Evolutionary conservation across 2,888 invertebrate genomes (phyloP).

Genomic region (Dicyrtomina minuta): DNA sequence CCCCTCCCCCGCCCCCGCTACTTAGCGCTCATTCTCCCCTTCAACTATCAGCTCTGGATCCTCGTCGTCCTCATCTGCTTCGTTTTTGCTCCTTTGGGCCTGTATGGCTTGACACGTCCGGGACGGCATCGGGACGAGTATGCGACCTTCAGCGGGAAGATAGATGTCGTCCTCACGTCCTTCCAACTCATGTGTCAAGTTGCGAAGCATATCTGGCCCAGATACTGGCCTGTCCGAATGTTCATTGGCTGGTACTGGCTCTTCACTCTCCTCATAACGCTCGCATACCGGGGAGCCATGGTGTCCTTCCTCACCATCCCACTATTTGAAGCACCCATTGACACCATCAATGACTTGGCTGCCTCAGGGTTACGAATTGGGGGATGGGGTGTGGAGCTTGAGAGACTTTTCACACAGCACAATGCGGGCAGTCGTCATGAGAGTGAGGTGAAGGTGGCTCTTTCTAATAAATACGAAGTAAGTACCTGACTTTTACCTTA

Average conservation of each 20-base stretch:
- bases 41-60: slow-evolving; percentile 47
- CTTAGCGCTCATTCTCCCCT: slow-evolving; percentile 51
- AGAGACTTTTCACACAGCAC: slow-evolving; percentile 46
- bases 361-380: slow-evolving; percentile 45
- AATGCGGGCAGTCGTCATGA: slow-evolving; percentile 13
- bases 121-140: slow-evolving; percentile 40
- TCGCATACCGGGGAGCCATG: slow-evolving; percentile 67
- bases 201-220: slow-evolving; percentile 51
- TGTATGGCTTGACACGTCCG: slow-evolving; percentile 41
- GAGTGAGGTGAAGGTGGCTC: slow-evolving; percentile 24
- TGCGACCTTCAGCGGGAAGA: slow-evolving; percentile 19
- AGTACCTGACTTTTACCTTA: neutral
- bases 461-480: slow-evolving; percentile 44
- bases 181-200: slow-evolving; percentile 52
- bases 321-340: slow-evolving; percentile 50
- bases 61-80: slow-evolving; percentile 47
- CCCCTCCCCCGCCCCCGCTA: slow-evolving; percentile 51
- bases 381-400: slow-evolving; percentile 51
- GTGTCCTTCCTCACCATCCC: slow-evolving; percentile 53
- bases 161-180: slow-evolving; percentile 47
- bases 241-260: slow-evolving; percentile 87
- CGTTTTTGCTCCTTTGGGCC: slow-evolving; percentile 47
- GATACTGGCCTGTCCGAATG: slow-evolving; percentile 71
- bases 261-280: slow-evolving; percentile 76
- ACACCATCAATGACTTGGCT: slow-evolving; percentile 49